phyloP scores from a whole-genome alignment of 2,888 invertebrate genomes.

The Eristalis intricaria region DNA sequence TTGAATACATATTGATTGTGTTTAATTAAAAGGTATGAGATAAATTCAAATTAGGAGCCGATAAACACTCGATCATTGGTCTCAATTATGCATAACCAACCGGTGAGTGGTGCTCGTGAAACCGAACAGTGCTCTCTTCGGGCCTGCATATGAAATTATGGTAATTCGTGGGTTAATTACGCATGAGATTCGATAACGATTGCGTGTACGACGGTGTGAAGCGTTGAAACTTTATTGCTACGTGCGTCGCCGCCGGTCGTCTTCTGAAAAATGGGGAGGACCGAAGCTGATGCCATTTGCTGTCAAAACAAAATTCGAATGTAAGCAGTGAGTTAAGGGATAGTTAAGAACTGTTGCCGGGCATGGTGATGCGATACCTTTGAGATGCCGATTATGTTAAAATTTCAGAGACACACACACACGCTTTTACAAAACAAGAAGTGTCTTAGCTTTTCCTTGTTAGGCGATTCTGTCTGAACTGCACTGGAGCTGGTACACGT shows the following conservation, averaged over 20 bases:
- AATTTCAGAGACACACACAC: no score
- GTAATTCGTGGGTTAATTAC: neutral
- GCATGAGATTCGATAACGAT: neutral
- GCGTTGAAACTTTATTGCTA: neutral
- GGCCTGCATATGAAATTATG: neutral
- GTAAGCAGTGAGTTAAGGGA: neutral
- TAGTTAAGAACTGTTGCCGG: neutral
- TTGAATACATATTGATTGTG: constrained; percentile 33
- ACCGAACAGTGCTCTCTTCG: neutral
- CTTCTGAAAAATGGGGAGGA: neutral
- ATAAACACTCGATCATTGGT: neutral
- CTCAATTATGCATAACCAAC: neutral
- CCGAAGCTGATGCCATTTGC: neutral
- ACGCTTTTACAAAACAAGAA: no score
- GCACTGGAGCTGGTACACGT: no score
- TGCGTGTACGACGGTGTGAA: neutral
- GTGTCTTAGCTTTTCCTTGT: neutral
- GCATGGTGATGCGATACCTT: neutral
- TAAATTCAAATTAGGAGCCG: constrained; percentile 7
- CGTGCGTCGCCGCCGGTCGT: neutral
- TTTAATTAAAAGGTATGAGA: constrained; percentile 16
- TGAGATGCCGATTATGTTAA: neutral
- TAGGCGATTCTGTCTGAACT: no score
- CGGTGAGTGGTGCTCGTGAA: neutral
- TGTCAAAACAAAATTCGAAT: neutral